A percentile compares a stretch with the other conserved stretches of the same genome.
Evolutionary conservation across 1,140 invertebrate species (phyloP).

Genomic region (Oscheius sp.): DNA sequence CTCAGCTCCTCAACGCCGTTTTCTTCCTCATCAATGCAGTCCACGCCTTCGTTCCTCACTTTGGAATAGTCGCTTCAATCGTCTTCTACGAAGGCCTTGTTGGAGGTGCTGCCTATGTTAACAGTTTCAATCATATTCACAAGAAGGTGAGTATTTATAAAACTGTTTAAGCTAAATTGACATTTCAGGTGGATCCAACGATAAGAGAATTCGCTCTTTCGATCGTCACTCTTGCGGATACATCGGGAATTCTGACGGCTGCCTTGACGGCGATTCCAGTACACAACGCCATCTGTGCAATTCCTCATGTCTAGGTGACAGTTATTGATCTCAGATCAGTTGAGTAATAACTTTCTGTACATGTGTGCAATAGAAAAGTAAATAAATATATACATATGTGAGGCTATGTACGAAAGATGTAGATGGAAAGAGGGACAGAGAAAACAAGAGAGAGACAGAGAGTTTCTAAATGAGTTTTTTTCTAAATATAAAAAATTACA

Average conservation of each 20-base stretch:
- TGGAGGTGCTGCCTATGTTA: conserved; percentile 80
- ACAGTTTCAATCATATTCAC: conserved; percentile 76
- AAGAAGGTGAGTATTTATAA: conserved; percentile 60
- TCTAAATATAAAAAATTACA: too few relatives aligned
- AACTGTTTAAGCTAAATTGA: background rate
- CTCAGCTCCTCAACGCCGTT: conserved; percentile 28
- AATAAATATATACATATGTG: too few relatives aligned
- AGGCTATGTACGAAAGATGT: too few relatives aligned
- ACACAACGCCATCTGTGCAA: conserved; percentile 21
- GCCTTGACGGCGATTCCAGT: conserved; percentile 4
- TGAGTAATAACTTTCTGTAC: too few relatives aligned
- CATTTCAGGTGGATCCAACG: background rate
- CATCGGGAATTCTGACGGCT: conserved; percentile 12
- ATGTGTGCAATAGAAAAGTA: too few relatives aligned
- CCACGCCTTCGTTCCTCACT: conserved; percentile 30
- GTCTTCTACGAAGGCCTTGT: conserved; percentile 57
- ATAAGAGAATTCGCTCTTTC: background rate
- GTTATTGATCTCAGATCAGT: too few relatives aligned
- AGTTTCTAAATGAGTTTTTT: too few relatives aligned
- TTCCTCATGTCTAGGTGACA: background rate
- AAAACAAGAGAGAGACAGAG: too few relatives aligned
- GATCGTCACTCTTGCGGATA: background rate
- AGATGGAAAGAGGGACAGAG: too few relatives aligned
- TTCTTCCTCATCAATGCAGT: conserved; percentile 37
- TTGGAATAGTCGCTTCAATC: conserved; percentile 12